These are phyloP conservation scores for Aspiorhynchus laticeps DNA, from an alignment of 2,113 vertebrate species.

Conservation along the genomic window DNA sequence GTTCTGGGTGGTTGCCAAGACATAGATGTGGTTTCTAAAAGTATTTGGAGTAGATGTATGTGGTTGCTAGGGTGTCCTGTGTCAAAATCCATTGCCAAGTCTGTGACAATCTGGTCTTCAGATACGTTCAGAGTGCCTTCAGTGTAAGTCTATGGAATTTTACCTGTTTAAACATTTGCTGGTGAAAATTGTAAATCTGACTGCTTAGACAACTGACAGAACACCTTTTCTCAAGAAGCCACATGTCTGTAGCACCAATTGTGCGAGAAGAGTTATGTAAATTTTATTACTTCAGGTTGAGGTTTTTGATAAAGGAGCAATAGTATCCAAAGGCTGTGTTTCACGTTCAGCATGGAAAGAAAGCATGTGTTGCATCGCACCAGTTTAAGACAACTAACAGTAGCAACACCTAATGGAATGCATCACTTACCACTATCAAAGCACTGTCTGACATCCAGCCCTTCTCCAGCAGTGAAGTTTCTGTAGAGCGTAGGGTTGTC, in stretches of 20 bases:
- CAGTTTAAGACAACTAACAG: not conserved
- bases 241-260: not conserved
- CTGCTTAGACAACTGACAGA: not conserved
- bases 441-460: conserved; percentile 87
- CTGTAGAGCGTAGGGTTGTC: conserved; percentile 90
- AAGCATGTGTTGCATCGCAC: not conserved
- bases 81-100: not conserved
- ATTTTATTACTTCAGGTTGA: not conserved
- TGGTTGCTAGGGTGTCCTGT: not conserved
- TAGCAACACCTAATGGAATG: not conserved
- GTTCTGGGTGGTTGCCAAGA: not conserved
- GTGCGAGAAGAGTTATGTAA: not conserved
- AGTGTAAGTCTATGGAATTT: too few species aligned
- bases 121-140: too few species aligned
- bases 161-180: too few species aligned
- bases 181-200: not conserved
- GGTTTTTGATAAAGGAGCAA: not conserved
- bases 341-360: not conserved
- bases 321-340: not conserved
- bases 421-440: conserved; percentile 86
- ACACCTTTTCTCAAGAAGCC: not conserved
- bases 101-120: not conserved
- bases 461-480: conserved; percentile 82
- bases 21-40: not conserved
- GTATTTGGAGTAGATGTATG: not conserved